Conservation (phyloP, 2,113 vertebrate species). For the Notiomystis cincta region DNA sequence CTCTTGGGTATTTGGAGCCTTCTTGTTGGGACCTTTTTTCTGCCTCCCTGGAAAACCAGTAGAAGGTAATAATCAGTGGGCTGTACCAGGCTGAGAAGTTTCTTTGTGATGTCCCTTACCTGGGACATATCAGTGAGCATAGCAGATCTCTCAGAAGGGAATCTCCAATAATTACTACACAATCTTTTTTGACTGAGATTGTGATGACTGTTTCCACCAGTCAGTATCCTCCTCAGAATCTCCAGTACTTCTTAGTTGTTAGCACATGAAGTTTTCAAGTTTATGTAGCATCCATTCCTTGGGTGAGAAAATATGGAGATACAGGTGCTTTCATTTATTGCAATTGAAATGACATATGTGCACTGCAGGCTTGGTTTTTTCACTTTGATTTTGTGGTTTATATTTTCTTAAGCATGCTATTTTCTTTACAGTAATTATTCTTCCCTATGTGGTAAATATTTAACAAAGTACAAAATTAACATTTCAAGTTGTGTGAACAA, state of each 20-base stretch:
- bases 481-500: constrained; percentile 20
- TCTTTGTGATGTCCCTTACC: rapidly evolving
- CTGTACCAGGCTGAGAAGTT: neutral
- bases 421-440: constrained; percentile 35
- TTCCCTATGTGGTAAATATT: constrained; percentile 37
- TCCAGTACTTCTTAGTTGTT: neutral
- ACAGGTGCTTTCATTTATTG: neutral
- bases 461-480: constrained; percentile 31
- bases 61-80: neutral
- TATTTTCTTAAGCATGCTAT: neutral
- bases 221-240: neutral
- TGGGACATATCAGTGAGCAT: neutral
- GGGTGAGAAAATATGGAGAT: neutral
- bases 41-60: neutral
- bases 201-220: neutral
- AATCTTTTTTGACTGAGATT: rapidly evolving
- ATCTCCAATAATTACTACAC: neutral
- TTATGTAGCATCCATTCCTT: neutral
- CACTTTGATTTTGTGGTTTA: neutral
- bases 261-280: neutral
- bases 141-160: neutral
- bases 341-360: neutral
- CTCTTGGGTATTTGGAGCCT: neutral
- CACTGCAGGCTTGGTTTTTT: neutral
- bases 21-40: neutral